Base-by-base conservation (phyloP, 1,140 invertebrate genomes). In the Diorhabda sublineata region DNA sequence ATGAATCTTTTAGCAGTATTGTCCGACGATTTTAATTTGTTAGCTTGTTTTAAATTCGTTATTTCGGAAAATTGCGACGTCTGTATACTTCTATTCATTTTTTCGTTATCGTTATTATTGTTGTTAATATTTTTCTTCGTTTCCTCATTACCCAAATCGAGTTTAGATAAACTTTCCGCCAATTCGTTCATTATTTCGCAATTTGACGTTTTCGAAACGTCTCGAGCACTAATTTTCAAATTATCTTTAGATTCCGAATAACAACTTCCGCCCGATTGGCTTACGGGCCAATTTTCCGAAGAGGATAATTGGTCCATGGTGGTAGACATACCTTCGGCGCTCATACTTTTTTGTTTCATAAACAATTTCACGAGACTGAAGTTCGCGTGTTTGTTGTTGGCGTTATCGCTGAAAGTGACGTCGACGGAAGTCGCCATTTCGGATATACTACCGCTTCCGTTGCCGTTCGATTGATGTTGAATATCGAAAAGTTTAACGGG, bases 311-410 rank as follows among this genome's bases (percentile, higher is more conserved):
- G 86, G 75, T 89, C 83, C 81, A 88, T 86, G 71, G 85, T 87
- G 73, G 87, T 87, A 52, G 80, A 81, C 80, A 81, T 81, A 87
- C 88, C 88, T 81, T 91, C 89, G 62, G 88, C 87, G 73, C 90
- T 91, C 79, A 88, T 87, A 78, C 91, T 93, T 79, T 93, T 93
- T 77, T 95, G 92, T 81, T 94, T 93, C 85, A 95, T 94, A 77
- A 94, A 95, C 56, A 94, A 81, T 80, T 92, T 92, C n/a, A 95
- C 90, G 73, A 95, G 84, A 81, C 90, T 95, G 77, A 95, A 89
- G 75, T 90, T 89, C 69, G 84, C 84, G 73, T 85, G 65, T 81
- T 85, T 85, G 75, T 79, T 83, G 73, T 78, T 83, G 74, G 69
- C 77, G 81, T 71, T 75, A 26, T 77, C 75, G 63, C 69, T 75